Base-by-base conservation (phyloP, 2,113 vertebrate genomes). In the Ailuropoda melanoleuca region DNA sequence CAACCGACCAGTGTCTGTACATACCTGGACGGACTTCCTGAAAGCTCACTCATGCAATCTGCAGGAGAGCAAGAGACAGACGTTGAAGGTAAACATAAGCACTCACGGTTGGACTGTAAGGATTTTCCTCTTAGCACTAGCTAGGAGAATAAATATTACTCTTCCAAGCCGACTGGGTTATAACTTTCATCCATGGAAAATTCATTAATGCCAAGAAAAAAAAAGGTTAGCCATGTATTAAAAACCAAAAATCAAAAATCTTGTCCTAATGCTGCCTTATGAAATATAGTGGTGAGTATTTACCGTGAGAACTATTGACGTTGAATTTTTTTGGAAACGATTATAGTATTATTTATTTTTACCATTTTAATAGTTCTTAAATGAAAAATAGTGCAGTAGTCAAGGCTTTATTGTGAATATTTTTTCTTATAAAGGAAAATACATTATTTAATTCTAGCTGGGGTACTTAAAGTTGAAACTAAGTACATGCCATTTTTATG, bases 271-370 rank as follows among this genome's bases (percentile, higher is more conserved):
- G 2, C 46, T 80, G 24, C 24, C 12, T 14, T 39, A 48, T 21
- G 55, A 74, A 93, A 70, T 50, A 48, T 9, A 43, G 19, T 31
- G 4, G 7, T 43, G 3, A 21, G 72, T 90, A 93, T 97, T 96
- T 81, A 48, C 13, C 46, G 1, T 39, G 43, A n/a, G 19, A 48
- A 55, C 15, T 39, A 85, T 3, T 31, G 19, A 72, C 74, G 26
- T 11, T 60, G 14, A 83, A 31, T 15, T 88, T 43, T 55, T 43
- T 46, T 1, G 4, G 31, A 39, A 84, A 53, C 53, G 3, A 39
- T 87, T 64, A 18, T 0, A 84, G 39, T 31, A 39, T 55, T 75
- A 62, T 78, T 93, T 17, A 74, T 72, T 80, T 91, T 80, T 97
- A 70, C 4, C n/a, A 48, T 82, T 58, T 17, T 74, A 78, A 58